phyloP scores from a whole-genome alignment of 2,888 invertebrate genomes.

The Asteroscopus sphinx region DNA sequence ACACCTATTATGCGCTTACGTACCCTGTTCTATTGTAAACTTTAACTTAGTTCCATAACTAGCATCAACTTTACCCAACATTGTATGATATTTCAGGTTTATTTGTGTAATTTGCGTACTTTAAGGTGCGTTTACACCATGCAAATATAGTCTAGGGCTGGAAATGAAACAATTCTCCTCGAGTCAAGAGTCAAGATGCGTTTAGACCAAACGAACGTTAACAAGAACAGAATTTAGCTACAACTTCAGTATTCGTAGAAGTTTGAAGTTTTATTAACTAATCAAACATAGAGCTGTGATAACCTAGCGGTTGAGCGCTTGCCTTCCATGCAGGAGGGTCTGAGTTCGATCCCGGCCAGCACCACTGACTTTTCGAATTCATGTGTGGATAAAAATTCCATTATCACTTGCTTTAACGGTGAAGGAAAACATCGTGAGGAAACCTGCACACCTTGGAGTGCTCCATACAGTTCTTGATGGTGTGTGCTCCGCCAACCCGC shows the following conservation, averaged over 20 bases:
- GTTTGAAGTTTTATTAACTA: no score
- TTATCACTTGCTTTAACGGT: no score
- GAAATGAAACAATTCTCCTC: constrained; percentile 24
- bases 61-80: constrained; percentile 18
- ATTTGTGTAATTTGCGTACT: constrained; percentile 23
- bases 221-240: neutral
- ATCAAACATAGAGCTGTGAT: no score
- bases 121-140: constrained; percentile 13
- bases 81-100: constrained; percentile 28
- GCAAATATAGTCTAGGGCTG: neutral
- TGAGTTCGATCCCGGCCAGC: no score
- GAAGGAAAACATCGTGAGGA: no score
- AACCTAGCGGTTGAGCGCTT: no score
- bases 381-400: no score
- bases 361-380: no score
- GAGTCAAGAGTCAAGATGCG: neutral
- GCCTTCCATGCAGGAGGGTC: no score
- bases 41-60: constrained; percentile 32
- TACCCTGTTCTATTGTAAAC: constrained; percentile 18
- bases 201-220: constrained; percentile 8
- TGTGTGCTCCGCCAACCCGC: no score
- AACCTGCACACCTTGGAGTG: no score
- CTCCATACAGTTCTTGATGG: no score
- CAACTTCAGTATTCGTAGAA: neutral
- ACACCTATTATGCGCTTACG: constrained; percentile 12